Base-by-base conservation (phyloP, 2,113 vertebrate species). In the Nerophis lumbriciformis region DNA sequence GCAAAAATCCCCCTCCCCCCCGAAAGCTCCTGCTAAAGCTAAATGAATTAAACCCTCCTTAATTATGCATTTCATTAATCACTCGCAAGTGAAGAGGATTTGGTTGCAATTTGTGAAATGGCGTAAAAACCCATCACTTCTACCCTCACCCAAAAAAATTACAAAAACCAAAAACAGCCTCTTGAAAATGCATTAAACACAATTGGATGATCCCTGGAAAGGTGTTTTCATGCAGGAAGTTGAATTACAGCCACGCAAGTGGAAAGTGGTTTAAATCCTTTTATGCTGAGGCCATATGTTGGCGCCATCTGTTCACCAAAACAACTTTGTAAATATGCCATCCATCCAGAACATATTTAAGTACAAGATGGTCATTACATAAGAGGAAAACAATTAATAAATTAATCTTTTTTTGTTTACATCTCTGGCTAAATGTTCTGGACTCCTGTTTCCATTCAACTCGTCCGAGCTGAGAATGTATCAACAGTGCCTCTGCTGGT, bases 31-130 rank as follows among this genome's bases (percentile, higher is more conserved):
- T 58, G 74, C 75, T 77, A 72, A 86, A 77, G 72, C 83, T 83
- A 82, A 87, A 88, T 88, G 77, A 89, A 90, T 88, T 85, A 89
- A 86, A 82, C 61, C 66, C 73, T 80, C 73, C 85, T 90, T 86
- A 90, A 90, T 89, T 83, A 90, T 90, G 85, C 77, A 90, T 85
- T 85, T 83, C 78, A 80, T 86, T 90, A 90, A 90, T 90, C 89
- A 88, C 86, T 85, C 69, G 76, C 79, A 85, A 86, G 85, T 54
- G 78, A 83, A 85, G 85, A 83, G 89, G 87, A 90, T 91, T 90
- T 91, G 80, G 74, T 82, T 66, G 80, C 85, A 88, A 90, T 91
- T 88, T 90, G 83, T 80, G 68, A 87, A 88, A 89, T 90, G 64
- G 81, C 81, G 84, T 71, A 70, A 85, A 89, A 88, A 83, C 81